phyloP scores from a whole-genome alignment of 2,888 invertebrate genomes.

The Proisotoma minuta region DNA sequence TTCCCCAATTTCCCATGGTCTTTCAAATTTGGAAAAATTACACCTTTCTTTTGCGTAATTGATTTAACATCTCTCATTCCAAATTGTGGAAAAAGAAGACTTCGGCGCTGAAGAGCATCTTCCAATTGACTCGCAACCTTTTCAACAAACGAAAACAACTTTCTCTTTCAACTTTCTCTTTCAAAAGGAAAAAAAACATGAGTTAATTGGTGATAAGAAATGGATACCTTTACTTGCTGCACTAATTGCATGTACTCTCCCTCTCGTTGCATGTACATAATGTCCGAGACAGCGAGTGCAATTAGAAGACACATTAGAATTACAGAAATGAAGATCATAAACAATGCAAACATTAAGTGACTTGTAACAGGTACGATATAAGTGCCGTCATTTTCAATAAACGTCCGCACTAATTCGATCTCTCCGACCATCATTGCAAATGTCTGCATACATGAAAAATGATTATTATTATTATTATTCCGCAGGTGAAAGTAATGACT shows the following conservation, averaged over 20 bases:
- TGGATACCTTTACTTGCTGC: slow-evolving; percentile 44
- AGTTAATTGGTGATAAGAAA: too few relatives aligned
- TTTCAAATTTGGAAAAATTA: slow-evolving; percentile 47
- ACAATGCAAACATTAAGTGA: slow-evolving; percentile 47
- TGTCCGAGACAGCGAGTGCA: slow-evolving; percentile 46
- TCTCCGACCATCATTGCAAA: slow-evolving; percentile 48
- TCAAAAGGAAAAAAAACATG: too few relatives aligned
- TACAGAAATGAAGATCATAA: slow-evolving; percentile 47
- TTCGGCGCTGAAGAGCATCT: slow-evolving; percentile 46
- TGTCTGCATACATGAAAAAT: slow-evolving; percentile 34
- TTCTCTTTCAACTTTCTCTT: too few relatives aligned
- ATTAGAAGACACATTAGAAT: slow-evolving; percentile 46
- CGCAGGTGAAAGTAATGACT: too few relatives aligned
- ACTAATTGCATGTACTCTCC: slow-evolving; percentile 48
- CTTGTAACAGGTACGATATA: slow-evolving; percentile 47
- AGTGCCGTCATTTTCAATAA: slow-evolving; percentile 45
- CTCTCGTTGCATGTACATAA: slow-evolving; percentile 47
- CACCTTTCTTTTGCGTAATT: slow-evolving; percentile 46
- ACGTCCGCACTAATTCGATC: slow-evolving; percentile 46
- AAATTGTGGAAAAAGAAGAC: slow-evolving; percentile 47
- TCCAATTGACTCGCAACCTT: slow-evolving; percentile 47
- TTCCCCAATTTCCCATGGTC: slow-evolving; percentile 47
- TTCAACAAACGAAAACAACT: neutral
- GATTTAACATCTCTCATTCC: slow-evolving; percentile 44
- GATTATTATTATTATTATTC: neutral